Evolutionary conservation across 2,797 vertebrate genomes (phyloP).

Genomic region (Hydrophis major): DNA sequence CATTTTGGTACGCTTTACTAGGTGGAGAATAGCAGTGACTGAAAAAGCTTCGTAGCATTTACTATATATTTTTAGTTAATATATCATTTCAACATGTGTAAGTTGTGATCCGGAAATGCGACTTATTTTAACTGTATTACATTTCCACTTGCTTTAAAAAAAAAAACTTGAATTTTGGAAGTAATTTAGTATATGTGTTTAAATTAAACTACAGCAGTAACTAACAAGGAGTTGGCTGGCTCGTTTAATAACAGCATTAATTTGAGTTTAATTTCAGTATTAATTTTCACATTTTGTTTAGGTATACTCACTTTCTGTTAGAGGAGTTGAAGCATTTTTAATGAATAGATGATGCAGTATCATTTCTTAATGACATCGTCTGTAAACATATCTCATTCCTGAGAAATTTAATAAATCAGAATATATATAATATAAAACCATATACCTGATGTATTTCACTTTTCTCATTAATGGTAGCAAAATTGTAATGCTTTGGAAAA

Average conservation of each 20-base stretch:
- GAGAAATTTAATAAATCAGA: constrained; percentile 45
- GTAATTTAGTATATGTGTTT: constrained; percentile 38
- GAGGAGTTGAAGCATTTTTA: constrained; percentile 31
- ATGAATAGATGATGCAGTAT: constrained; percentile 42
- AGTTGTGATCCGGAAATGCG: constrained; percentile 58
- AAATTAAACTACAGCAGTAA: constrained; percentile 52
- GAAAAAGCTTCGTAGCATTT: constrained; percentile 61
- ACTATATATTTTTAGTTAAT: constrained; percentile 67
- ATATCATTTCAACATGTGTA: constrained; percentile 64
- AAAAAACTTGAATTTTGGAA: constrained; percentile 53
- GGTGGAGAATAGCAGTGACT: constrained; percentile 26
- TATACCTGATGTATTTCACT: constrained; percentile 41
- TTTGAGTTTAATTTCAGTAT: constrained; percentile 36
- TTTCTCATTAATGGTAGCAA: constrained; percentile 35
- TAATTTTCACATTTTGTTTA: constrained; percentile 47
- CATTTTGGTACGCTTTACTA: constrained; percentile 45
- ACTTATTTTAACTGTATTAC: constrained; percentile 55
- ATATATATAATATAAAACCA: constrained; percentile 32
- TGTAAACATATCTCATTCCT: constrained; percentile 38
- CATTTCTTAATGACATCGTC: constrained; percentile 48
- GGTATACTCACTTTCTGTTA: constrained; percentile 55
- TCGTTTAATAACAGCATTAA: constrained; percentile 37
- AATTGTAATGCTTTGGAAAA: constrained; percentile 17
- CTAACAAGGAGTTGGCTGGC: constrained; percentile 44
- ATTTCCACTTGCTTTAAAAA: constrained; percentile 51